phyloP scores from a whole-genome alignment of 2,888 invertebrate genomes.

The Dicranocentrus wangi region DNA sequence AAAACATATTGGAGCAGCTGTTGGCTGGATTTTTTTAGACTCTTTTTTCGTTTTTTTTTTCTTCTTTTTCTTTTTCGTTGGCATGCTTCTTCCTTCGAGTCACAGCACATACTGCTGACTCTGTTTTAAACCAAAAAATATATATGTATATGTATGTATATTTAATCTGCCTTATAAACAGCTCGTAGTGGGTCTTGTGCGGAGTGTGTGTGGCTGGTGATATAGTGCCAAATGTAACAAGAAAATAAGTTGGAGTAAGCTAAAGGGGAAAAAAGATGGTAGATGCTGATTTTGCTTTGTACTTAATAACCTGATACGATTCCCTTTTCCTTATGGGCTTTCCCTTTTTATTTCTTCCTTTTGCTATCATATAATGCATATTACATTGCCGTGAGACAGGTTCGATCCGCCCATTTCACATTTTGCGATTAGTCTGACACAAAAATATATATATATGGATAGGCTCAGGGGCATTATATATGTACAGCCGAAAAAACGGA shows the following conservation, averaged over 20 bases:
- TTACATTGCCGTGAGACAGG: slow-evolving; percentile 54
- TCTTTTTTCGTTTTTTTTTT: not conserved
- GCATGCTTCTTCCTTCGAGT: slow-evolving; percentile 39
- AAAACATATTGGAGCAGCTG: slow-evolving; percentile 33
- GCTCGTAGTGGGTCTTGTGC: no score
- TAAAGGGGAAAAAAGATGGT: no score
- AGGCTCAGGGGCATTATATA: slow-evolving; percentile 7
- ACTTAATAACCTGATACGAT: slow-evolving; percentile 31
- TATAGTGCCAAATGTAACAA: no score
- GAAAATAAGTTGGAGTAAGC: no score
- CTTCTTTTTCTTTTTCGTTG: slow-evolving; percentile 1
- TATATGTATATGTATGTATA: no score
- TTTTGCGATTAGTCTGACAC: slow-evolving; percentile 48
- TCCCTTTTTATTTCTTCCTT: slow-evolving; percentile 29
- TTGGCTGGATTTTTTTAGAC: slow-evolving; percentile 22
- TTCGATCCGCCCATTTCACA: slow-evolving; percentile 60
- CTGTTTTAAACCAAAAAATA: no score
- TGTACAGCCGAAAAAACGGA: slow-evolving; percentile 29
- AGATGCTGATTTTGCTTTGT: slow-evolving; percentile 17
- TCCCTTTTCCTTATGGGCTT: slow-evolving; percentile 35
- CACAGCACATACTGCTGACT: no score
- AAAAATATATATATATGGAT: slow-evolving; percentile 29
- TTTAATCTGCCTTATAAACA: no score
- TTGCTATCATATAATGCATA: slow-evolving; percentile 27
- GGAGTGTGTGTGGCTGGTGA: no score